Percentiles rank a stretch among this genome's conserved stretches.
Conservation (phyloP, 1,140 invertebrate genomes). For the Bursaphelenchus mucronatus region DNA sequence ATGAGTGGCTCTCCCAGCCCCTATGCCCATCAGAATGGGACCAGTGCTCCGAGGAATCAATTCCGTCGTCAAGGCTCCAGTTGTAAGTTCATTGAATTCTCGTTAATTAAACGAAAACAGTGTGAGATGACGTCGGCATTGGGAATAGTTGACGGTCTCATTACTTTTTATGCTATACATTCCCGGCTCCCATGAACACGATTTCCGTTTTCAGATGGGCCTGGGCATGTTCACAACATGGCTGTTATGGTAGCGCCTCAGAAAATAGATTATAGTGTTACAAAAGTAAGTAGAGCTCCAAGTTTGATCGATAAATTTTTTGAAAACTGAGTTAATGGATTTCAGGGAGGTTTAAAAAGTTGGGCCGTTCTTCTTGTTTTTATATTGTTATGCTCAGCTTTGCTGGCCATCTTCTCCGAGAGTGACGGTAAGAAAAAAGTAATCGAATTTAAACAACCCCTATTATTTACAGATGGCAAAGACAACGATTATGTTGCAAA, state of each 20-base stretch:
- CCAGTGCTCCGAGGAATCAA: conserved; percentile 6
- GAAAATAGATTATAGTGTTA: conserved; percentile 46
- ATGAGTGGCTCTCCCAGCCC: conserved; percentile 17
- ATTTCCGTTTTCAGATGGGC: conserved; percentile 3
- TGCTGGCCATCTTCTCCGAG: conserved; percentile 53
- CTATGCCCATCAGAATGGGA: conserved; percentile 20
- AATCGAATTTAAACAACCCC: conserved; percentile 8
- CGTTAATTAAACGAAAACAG: background rate
- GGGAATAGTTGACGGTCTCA: no score
- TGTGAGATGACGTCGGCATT: background rate
- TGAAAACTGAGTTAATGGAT: conserved; percentile 12
- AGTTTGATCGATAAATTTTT: background rate
- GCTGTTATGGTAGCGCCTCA: conserved; percentile 48
- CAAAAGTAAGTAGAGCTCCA: conserved; percentile 30
- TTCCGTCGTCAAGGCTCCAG: conserved; percentile 27
- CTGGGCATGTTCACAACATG: conserved; percentile 44
- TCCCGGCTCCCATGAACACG: background rate
- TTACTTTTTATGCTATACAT: no score
- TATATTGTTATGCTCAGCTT: conserved; percentile 47
- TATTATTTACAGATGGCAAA: background rate
- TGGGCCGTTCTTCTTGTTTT: conserved; percentile 52
- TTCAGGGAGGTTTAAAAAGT: conserved; percentile 44
- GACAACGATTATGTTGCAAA: conserved; percentile 11
- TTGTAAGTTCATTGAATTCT: conserved; percentile 22
- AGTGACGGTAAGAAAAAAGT: conserved; percentile 27